A percentile compares a stretch with the other conserved stretches of the same genome.
These are phyloP conservation scores for Elaphurus davidianus DNA, from an alignment of 2,113 vertebrate species.

Conservation along the genomic window DNA sequence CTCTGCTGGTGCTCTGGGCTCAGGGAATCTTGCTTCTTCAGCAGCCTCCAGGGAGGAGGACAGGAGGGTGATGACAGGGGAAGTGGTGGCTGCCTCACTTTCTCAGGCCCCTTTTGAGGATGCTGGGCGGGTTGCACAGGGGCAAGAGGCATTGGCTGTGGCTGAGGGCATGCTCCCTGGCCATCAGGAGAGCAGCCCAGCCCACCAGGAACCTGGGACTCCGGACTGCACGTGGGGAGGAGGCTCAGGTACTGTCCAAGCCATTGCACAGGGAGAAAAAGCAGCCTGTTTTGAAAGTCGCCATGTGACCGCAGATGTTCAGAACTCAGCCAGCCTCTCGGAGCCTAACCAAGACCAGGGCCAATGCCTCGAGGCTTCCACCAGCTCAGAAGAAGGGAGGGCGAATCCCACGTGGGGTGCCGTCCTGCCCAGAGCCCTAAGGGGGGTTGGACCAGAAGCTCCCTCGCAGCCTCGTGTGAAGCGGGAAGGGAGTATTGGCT, in stretches of 20 bases:
- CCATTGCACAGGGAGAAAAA: conserved; percentile 38
- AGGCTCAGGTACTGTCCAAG: not conserved
- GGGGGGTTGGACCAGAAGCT: not conserved
- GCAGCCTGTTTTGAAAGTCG: conserved; percentile 58
- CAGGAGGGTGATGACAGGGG: rapidly evolving
- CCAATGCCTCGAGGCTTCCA: not conserved
- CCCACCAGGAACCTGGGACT: not conserved
- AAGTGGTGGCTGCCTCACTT: conserved; percentile 3
- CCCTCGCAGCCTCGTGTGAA: not conserved
- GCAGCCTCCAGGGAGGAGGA: not conserved
- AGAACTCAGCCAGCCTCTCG: not conserved
- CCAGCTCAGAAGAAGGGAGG: conserved; percentile 24
- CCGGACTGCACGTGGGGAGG: not conserved
- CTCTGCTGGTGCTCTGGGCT: not conserved
- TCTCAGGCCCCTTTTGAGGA: conserved; percentile 3
- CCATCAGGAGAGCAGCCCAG: not conserved
- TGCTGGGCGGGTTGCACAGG: not conserved
- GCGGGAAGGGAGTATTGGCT: not conserved
- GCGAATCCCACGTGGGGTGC: not conserved
- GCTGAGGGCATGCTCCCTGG: not conserved
- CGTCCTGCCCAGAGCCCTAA: not conserved
- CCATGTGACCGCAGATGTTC: not conserved
- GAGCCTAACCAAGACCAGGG: conserved; percentile 25
- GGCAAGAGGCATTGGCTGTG: not conserved
- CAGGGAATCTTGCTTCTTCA: not conserved